Evolutionary conservation across 2,888 invertebrate genomes (phyloP), one percentile per base, ranked within the genome.

Genomic region (Lumbricus terrestris): DNA sequence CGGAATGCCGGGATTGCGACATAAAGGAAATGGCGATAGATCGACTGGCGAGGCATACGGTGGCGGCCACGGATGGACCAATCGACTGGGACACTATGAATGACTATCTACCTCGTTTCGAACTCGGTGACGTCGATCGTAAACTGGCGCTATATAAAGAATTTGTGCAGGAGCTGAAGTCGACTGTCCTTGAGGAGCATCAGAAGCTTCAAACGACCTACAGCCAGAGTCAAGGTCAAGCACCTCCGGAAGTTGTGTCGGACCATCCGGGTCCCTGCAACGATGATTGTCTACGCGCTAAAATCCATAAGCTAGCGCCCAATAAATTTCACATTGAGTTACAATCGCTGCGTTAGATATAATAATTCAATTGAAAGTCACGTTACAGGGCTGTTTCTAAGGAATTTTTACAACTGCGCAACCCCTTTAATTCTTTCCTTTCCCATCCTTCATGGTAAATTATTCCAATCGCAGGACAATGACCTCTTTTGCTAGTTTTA

Each of bases 21-120:
- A 85, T 85, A 34, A 34, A 37, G 85, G 85, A 85, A 85, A 85
- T 85, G 85, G 85, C 85, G 35, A 15, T 85, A 3, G 85, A 85
- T 85, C 85, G 85, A 35, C 85, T 85, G 16, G 34, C 85, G 35
- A 85, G 85, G 37, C 34, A 85, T 37, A 37, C 37, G 35, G 85
- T 85, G 85, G 85, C 85, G 20, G 4, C 85, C 11, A 85, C 34
- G 35, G 85, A n/a, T n/a, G n/a, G 85, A 20, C 85, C 3, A 6
- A 37, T 85, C 35, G 85, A 85, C n/a, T 16, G 37, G 6, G 85
- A 85, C 34, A 37, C 37, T 5, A 85, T 85, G 85, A 11, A 35
- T 16, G 35, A 35, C 16, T 85, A 85, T 15, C 85, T 85, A 15
- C 85, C 85, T 15, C 34, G 35, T 23, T 85, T 85, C 85, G 23